Conservation (phyloP, 1,140 invertebrate species). For the Chrysomallon squamiferum region DNA sequence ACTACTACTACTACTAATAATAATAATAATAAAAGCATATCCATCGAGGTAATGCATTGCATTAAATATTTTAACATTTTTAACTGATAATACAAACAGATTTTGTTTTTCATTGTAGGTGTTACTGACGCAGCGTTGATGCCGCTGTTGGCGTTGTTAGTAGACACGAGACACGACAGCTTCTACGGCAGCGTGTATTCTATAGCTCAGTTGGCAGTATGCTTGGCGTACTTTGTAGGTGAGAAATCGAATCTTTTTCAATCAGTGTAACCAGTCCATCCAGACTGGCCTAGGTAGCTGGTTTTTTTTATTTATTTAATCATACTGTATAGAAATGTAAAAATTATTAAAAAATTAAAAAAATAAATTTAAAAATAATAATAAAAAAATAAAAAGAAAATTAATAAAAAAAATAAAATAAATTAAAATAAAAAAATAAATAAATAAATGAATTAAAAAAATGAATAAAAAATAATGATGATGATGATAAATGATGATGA, state of each 20-base stretch:
- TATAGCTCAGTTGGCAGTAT: conserved; percentile 97
- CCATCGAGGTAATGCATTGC: too few relatives aligned
- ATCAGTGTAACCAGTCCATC: neutral
- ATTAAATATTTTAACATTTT: too few relatives aligned
- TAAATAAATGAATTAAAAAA: too few relatives aligned
- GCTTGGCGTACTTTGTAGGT: conserved; percentile 95
- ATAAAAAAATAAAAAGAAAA: neutral
- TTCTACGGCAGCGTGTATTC: conserved; percentile 96
- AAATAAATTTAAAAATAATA: neutral
- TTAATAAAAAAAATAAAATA: neutral
- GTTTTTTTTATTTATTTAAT: neutral
- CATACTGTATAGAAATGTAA: neutral
- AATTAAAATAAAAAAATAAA: neutral
- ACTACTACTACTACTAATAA: too few relatives aligned
- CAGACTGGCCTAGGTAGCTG: neutral
- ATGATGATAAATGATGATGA: too few relatives aligned
- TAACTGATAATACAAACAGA: too few relatives aligned
- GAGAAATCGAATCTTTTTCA: conserved; percentile 25
- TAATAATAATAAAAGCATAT: too few relatives aligned
- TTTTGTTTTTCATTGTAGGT: too few relatives aligned
- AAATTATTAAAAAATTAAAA: neutral
- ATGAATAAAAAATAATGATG: too few relatives aligned
- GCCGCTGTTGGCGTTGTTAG: conserved; percentile 92
- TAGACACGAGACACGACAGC: conserved; percentile 92
- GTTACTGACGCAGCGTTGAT: conserved; percentile 99